phyloP scores from a whole-genome alignment of 2,888 invertebrate genomes.

The Hybos culiciformis region DNA sequence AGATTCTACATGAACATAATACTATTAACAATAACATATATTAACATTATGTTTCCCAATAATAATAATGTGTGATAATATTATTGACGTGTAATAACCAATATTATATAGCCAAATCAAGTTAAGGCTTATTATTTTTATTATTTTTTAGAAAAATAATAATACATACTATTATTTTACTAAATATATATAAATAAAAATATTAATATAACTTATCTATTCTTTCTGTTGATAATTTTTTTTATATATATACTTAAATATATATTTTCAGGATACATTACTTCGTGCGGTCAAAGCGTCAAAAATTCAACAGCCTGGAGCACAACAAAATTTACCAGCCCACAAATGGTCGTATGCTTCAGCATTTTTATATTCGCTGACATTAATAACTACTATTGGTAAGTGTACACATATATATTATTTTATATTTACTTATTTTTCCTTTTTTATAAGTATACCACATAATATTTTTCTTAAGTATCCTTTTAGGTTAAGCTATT shows the following conservation, averaged over 20 bases:
- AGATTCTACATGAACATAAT: too few species aligned
- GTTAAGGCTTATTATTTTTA: too few species aligned
- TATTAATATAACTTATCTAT: not conserved
- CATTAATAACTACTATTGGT: conserved; percentile 92
- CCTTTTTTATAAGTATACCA: conserved; percentile 12
- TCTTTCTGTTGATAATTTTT: not conserved
- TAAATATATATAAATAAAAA: too few species aligned
- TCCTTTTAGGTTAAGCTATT: too few species aligned
- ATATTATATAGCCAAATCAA: too few species aligned
- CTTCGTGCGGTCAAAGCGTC: conserved; percentile 35
- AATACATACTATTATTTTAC: too few species aligned
- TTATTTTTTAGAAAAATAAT: too few species aligned
- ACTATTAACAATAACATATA: too few species aligned
- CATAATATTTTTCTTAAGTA: too few species aligned
- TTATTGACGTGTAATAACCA: too few species aligned
- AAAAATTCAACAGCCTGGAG: conserved; percentile 35
- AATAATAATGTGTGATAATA: too few species aligned
- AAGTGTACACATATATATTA: conserved; percentile 31
- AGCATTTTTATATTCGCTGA: conserved; percentile 83
- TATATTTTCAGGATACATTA: conserved; percentile 29
- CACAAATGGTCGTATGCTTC: conserved; percentile 85
- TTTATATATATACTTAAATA: not conserved
- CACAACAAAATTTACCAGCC: conserved; percentile 34
- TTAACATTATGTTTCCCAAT: too few species aligned
- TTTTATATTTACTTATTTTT: conserved; percentile 7